These are phyloP conservation scores for Callaeas wilsoni DNA, from an alignment of 2,113 vertebrate species.

Conservation along the genomic window DNA sequence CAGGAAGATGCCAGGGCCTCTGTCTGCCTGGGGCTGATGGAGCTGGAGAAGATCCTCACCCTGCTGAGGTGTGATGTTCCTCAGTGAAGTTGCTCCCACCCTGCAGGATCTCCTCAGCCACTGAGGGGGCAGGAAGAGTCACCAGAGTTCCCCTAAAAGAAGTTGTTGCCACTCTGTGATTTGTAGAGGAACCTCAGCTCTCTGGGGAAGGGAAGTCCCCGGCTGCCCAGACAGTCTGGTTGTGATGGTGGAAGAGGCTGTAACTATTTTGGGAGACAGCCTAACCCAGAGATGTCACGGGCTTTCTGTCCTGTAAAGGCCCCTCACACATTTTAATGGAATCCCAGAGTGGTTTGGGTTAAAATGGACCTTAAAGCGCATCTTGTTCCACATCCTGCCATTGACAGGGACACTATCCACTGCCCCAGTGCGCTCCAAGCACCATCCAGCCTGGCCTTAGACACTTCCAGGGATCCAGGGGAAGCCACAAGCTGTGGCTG, in stretches of 20 bases:
- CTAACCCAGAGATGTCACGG: not conserved
- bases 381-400: too few relatives aligned
- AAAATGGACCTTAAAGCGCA: not conserved
- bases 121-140: not conserved
- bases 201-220: not conserved
- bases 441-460: not conserved
- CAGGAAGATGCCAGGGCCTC: fast-evolving
- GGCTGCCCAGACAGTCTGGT: not conserved
- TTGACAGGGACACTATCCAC: not conserved
- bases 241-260: not conserved
- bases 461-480: not conserved
- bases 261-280: not conserved
- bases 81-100: not conserved
- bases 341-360: not conserved
- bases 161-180: fast-evolving
- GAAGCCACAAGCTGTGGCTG: not conserved
- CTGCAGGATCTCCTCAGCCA: not conserved
- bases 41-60: not conserved
- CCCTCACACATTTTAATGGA: not conserved
- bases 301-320: not conserved
- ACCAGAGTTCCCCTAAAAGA: not conserved
- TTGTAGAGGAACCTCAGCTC: not conserved
- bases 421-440: not conserved
- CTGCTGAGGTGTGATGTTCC: fast-evolving
- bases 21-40: not conserved